Evolutionary conservation across 2,888 invertebrate species (phyloP), one percentile per base, ranked within the genome.

Genomic region (Ormia ochracea): DNA sequence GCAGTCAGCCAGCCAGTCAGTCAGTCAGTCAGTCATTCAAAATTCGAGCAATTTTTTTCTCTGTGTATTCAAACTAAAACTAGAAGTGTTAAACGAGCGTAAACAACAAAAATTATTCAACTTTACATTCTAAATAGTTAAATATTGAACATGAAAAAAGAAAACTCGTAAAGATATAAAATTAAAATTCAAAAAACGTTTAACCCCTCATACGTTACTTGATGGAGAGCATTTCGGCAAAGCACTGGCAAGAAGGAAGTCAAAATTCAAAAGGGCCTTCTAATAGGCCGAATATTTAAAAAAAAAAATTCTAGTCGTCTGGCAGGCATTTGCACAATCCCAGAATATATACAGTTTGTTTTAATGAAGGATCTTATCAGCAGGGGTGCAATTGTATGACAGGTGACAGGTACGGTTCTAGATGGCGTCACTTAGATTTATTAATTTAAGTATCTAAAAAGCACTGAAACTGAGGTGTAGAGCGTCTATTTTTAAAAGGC

Each of bases 1-100:
- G 50, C 65, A n/a, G 0, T 21, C 33, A 45, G 23, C 21, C 31
- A 31, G 33, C 38, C 23, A 33, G 1, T 33, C 41, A 28, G 0
- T 31, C 12, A 6, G 19, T 17, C 23, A 19, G 36, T 65, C 28
- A 17, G 45, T 65, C 41, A 58, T 26, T 41, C 48, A 41, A 23
- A 65, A 72, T 23, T 9, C 50, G 28, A 36, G 12, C 23, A 26
- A 2, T 68, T 31, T 28, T n/a, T 63, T 52, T 41, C 10, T 50
- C 3, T 58, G 21, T 48, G 12, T 50, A n/a, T 50, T 58, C 14
- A 43, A 66, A 43, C 41, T 59, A 50, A 59, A 75, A 52, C 21
- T 36, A 48, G 63, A 80, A 80, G 80, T 80, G 80, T 80, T 80
- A 80, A 80, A 80, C 68, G 76, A 80, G 76, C 80, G 76, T 80